Base-by-base conservation (phyloP, 2,797 vertebrate species). In the Esox masquinongy region DNA sequence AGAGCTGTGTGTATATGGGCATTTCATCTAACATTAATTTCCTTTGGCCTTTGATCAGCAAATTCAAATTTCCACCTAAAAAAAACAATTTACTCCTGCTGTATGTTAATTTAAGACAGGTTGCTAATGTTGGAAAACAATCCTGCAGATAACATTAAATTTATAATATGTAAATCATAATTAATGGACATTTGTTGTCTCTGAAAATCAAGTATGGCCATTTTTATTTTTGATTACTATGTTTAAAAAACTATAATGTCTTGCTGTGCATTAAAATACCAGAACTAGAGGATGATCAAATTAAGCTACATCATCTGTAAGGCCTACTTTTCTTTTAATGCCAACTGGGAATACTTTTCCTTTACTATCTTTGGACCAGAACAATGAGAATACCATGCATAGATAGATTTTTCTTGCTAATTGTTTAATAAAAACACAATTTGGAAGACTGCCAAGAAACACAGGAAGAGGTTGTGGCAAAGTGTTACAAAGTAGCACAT, bases 11-110 rank as follows among this genome's bases (percentile, higher is more conserved):
- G 16, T 47, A 43, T 68, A 19, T 6, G 19, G 34, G 68, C 36
- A 68, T 43, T 69, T 69, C 22, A 22, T 69, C 12, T 24, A 16
- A 69, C n/a, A 49, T 69, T 69, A n/a, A 49, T 69, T 47, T 69
- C 36, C 39, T 39, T 47, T 39, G 5, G 5, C 39, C n/a, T 26
- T 69, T 69, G 39, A 69, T 49, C 34, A 69, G 47, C 43, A 69
- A 1, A 69, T 69, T 69, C 3, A 49, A 14, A 69, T 69, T 14
- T 43, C n/a, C 39, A 47, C 14, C 68, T n/a, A 22, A 47, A 43
- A 68, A 68, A 39, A 6, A 69, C 22, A 22, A 53, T 19, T 53
- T 53, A 53, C 1, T 5, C 1, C 36, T 39, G 36, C 7, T 8
- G 36, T 39, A 39, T 39, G 36, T 39, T 1, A 39, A 3, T 39